Base-by-base conservation (phyloP, 2,113 vertebrate species). In the Ammodytes marinus region DNA sequence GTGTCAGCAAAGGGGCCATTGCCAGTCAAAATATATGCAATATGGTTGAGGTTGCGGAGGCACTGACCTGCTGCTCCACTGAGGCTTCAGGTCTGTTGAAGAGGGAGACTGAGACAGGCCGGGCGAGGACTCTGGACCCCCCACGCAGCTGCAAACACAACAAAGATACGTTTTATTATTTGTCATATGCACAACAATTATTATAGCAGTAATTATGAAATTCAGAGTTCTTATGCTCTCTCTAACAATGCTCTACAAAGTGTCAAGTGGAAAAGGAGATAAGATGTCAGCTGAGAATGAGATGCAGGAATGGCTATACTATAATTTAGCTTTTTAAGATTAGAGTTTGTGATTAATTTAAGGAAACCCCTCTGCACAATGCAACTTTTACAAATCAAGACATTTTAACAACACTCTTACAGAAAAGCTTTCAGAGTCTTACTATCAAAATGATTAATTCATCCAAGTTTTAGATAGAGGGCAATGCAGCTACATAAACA, bases 71-170 rank as follows among this genome's bases (percentile, higher is more conserved):
- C 74, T 94, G 91, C 80, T 95, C 94, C 69, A 66, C 89, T 89
- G 84, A 83, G 85, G 83, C 83, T 89, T 95, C 94, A 80, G 95
- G 91, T 94, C 92, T 93, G 91, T 89, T 95, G 73, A 95, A 93
- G 64, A 95, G 39, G 45, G 93, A 94, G 71, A 87, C 92, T 0
- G 94, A 94, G 65, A 93, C 85, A 11, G 95, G 95, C 92, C 94
- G 92, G 78, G 94, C 93, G 55, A 96, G 88, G 87, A 95, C 75
- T 90, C 93, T 95, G 91, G 94, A 95, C 82, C 95, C 94, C 68
- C 92, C 94, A 79, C 95, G 95, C 74, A 96, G 90, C 95, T 96
- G 43, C 6, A 79, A 1, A 71, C 37, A 80, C 10, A 27, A 70
- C 3, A 59, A 27, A 63, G 11, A 4, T 0, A 2, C 0, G 13